Evolutionary conservation across 2,888 invertebrate species (phyloP).

Genomic region (Ophioninae sp.): DNA sequence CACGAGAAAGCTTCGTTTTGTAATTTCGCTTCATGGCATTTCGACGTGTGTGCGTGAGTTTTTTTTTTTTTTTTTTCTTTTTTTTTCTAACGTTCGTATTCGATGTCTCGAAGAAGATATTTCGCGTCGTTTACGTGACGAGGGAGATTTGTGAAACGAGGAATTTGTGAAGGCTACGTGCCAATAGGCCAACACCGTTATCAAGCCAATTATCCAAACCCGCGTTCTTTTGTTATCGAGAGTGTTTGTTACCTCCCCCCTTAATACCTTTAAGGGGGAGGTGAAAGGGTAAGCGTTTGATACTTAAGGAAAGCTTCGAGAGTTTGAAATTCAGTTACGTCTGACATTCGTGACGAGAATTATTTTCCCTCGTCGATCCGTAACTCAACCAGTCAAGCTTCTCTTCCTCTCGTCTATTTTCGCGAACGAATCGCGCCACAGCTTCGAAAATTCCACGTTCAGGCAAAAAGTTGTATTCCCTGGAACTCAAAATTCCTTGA

Average conservation of each 20-base stretch:
- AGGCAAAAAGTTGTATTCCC: conserved; percentile 64
- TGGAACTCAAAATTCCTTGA: conserved; percentile 66
- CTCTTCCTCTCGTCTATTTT: conserved; percentile 51
- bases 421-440: conserved; percentile 35
- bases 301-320: conserved; percentile 62
- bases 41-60: conserved; percentile 12
- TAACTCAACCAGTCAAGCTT: conserved; percentile 21
- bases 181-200: conserved; percentile 4
- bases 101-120: background rate
- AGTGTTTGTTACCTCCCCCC: no score
- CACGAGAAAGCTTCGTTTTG: conserved; percentile 30
- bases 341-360: conserved; percentile 18
- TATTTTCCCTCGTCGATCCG: background rate
- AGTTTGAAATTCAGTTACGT: conserved; percentile 57
- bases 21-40: conserved; percentile 22
- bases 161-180: background rate
- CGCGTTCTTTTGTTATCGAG: conserved; percentile 52
- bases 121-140: background rate
- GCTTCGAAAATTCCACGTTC: conserved; percentile 66
- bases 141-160: background rate
- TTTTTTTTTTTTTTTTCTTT: conserved; percentile 18
- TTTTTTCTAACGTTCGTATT: conserved; percentile 42
- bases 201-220: background rate
- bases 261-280: conserved; percentile 42
- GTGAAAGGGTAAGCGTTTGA: conserved; percentile 33